Percentiles rank a stretch among this genome's conserved stretches.
These are phyloP conservation scores for Erebia ligea DNA, from an alignment of 2,888 invertebrate species.

Conservation along the genomic window DNA sequence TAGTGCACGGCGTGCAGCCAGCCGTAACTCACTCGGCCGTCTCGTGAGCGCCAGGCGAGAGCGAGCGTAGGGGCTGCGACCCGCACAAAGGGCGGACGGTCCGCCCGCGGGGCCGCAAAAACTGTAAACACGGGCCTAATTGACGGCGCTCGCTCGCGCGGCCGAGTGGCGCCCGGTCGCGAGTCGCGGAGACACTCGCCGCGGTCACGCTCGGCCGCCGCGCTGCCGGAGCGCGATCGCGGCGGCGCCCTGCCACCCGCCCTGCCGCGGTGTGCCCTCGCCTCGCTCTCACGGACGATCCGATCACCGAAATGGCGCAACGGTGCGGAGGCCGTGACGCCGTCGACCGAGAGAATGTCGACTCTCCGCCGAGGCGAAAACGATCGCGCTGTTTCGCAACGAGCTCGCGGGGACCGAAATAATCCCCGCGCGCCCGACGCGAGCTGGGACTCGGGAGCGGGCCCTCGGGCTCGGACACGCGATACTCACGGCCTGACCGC, in stretches of 20 bases:
- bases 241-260: slow-evolving; percentile 51
- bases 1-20: slow-evolving; percentile 69
- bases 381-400: slow-evolving; percentile 79
- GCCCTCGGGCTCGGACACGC: slow-evolving; percentile 50
- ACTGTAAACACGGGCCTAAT: slow-evolving; percentile 78
- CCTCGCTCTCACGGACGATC: slow-evolving; percentile 65
- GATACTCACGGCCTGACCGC: slow-evolving; percentile 83
- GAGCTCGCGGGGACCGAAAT: slow-evolving; percentile 75
- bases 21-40: slow-evolving; percentile 67
- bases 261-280: slow-evolving; percentile 56
- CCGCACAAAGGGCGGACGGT: slow-evolving; percentile 71
- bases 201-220: slow-evolving; percentile 78
- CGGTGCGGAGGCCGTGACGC: slow-evolving; percentile 80
- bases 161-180: slow-evolving; percentile 58
- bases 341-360: slow-evolving; percentile 80
- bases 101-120: slow-evolving; percentile 65
- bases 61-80: slow-evolving; percentile 43
- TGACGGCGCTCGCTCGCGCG: slow-evolving; percentile 57
- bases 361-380: slow-evolving; percentile 68
- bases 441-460: slow-evolving; percentile 51
- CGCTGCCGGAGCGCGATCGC: slow-evolving; percentile 71
- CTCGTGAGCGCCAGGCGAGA: slow-evolving; percentile 59
- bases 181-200: slow-evolving; percentile 49
- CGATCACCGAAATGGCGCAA: slow-evolving; percentile 79
- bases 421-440: slow-evolving; percentile 64